Evolutionary conservation across 2,888 invertebrate genomes (phyloP).

Genomic region (Nipponacmea schrenckii): DNA sequence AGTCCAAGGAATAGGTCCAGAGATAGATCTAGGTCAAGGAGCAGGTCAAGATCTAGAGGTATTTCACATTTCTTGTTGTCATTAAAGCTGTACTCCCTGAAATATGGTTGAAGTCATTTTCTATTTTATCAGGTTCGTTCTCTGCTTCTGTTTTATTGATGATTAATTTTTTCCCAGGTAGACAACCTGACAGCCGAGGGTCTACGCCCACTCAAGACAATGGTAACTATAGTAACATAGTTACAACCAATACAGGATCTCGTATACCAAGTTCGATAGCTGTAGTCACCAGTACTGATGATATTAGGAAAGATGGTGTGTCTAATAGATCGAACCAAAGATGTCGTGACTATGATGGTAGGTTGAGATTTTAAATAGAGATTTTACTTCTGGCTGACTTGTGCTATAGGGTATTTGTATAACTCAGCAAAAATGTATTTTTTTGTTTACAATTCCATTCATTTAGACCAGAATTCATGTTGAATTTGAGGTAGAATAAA

Average conservation of each 20-base stretch:
- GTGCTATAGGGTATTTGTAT: no score
- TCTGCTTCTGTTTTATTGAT: no score
- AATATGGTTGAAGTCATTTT: no score
- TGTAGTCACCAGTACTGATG: conserved; percentile 18
- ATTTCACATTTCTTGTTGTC: no score
- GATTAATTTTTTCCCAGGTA: conserved; percentile 7
- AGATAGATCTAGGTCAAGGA: conserved; percentile 39
- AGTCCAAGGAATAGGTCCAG: conserved; percentile 40
- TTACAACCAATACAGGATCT: conserved; percentile 12
- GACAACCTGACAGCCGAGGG: conserved; percentile 52
- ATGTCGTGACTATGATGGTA: conserved; percentile 52
- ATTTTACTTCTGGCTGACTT: no score
- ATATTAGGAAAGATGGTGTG: neutral
- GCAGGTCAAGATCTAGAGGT: conserved; percentile 36
- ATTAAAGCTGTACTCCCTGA: no score
- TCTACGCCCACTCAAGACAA: conserved; percentile 58
- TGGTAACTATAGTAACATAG: conserved; percentile 36
- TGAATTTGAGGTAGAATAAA: no score
- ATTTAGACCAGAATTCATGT: no score
- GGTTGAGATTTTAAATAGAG: neutral
- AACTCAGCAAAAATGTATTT: no score
- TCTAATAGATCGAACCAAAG: conserved; percentile 22
- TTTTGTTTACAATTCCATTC: no score
- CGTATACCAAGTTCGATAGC: conserved; percentile 21
- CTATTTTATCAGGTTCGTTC: no score